Conservation (phyloP, 2,888 invertebrate species). For the Mayetiola destructor region DNA sequence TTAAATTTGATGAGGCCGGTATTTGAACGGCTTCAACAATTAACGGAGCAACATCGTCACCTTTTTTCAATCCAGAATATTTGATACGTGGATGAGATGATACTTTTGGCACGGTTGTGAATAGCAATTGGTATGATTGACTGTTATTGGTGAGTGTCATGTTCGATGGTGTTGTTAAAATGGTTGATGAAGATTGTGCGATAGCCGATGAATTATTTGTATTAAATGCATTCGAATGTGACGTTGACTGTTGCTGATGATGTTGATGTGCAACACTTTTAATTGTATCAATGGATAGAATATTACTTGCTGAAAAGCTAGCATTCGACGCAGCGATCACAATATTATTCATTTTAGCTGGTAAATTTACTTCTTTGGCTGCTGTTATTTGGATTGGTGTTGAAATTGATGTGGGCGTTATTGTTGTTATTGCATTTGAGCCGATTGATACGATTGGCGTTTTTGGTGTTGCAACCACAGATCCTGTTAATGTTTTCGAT, state of each 20-base stretch:
- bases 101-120: constrained; percentile 8
- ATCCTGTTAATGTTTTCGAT: background rate
- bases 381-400: background rate
- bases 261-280: background rate
- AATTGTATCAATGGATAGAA: background rate
- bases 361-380: background rate
- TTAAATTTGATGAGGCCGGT: background rate
- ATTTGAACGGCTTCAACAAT: background rate
- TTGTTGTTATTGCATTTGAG: background rate
- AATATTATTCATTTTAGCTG: constrained; percentile 5
- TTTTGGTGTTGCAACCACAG: background rate
- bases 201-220: too few species aligned
- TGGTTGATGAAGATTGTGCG: background rate
- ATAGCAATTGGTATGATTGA: constrained; percentile 13
- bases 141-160: background rate
- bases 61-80: constrained; percentile 24
- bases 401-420: background rate
- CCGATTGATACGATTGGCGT: background rate
- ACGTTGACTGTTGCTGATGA: background rate
- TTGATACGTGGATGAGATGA: constrained; percentile 30
- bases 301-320: background rate
- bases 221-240: too few species aligned
- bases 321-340: background rate
- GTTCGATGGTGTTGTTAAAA: constrained; percentile 5
- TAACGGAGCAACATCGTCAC: background rate